Conservation (phyloP, 2,797 vertebrate genomes). For the Epinephelus awoara region DNA sequence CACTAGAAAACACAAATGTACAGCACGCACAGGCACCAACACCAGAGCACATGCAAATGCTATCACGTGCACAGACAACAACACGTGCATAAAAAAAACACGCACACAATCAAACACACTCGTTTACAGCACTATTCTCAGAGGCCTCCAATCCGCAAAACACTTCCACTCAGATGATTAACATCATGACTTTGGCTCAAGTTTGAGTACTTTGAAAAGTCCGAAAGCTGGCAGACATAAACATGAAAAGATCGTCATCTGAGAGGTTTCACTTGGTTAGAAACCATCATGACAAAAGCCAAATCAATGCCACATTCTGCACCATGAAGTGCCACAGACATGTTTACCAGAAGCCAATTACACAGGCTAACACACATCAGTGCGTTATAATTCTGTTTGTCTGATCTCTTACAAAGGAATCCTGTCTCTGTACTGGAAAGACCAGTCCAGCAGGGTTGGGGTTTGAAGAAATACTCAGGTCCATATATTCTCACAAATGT, state of each 20-base stretch:
- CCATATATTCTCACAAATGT: neutral
- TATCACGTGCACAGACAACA: neutral
- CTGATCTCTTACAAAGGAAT: constrained; percentile 53
- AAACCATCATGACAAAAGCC: constrained; percentile 44
- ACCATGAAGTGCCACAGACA: constrained; percentile 28
- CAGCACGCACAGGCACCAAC: neutral
- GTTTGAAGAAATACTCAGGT: constrained; percentile 7
- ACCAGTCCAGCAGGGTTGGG: constrained; percentile 1
- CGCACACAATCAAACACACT: constrained; percentile 1
- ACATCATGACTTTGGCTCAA: constrained; percentile 1
- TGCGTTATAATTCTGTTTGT: constrained; percentile 41
- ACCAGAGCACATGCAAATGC: neutral
- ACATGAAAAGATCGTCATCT: constrained; percentile 53
- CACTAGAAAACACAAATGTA: neutral
- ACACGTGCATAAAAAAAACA: neutral
- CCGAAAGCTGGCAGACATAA: constrained; percentile 16
- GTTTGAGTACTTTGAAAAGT: constrained; percentile 32
- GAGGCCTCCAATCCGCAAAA: constrained; percentile 20
- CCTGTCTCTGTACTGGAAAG: constrained; percentile 12
- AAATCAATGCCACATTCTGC: constrained; percentile 62
- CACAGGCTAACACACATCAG: constrained; percentile 45
- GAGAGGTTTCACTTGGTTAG: constrained; percentile 45
- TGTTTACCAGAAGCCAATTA: constrained; percentile 66
- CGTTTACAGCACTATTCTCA: constrained; percentile 12
- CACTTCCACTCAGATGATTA: constrained; percentile 30